Base-by-base conservation (phyloP, 2,888 invertebrate genomes). In the Dasysyrphus albostriatus region DNA sequence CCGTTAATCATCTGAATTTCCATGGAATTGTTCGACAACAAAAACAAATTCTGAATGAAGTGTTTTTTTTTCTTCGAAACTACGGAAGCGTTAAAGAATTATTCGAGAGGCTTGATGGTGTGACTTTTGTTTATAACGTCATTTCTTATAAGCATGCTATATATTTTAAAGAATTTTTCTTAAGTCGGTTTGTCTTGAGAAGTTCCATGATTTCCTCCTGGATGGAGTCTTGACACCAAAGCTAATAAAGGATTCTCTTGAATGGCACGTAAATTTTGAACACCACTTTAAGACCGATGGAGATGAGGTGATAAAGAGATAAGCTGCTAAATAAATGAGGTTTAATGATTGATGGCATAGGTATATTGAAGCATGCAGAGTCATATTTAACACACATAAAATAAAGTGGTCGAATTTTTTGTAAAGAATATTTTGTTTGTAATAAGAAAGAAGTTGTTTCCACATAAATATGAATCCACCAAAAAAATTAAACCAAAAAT, bases 1-100 rank as follows among this genome's bases (percentile, higher is more conserved):
- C 77, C 69, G 78, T 87, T 78, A 74, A 83, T 87, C 85, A 87
- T 75, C 39, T 16, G 58, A 65, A 74, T 74, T 84, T 76, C 51
- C 39, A n/a, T 59, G 67, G 76, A 82, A 65, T 49, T 65, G 58
- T 65, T 59, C 39, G 19, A 24, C 19, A 24, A 14, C 10, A 37
- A 47, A 47, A 44, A 44, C 5, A 44, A 5, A 47, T 6, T 12
- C 29, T 9, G 54, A 58, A 19, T 34, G 32, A 65, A 49, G n/a
- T 58, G 58, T 51, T 19, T 32, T 24, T 24, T 58, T 19, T 32
- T n/a, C n/a, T 58, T 9, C 19, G 16, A 65, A 42, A 63, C 63
- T 58, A 73, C 72, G 84, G 84, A 81, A 84, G 84, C 76, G 72
- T 76, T 58, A 72, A 81, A 61, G 51, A 81, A 29, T 16, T 14